A percentile compares a stretch with the other conserved stretches of the same genome.
These are phyloP conservation scores for Ambastaia sidthimunki DNA, from an alignment of 2,797 vertebrate genomes.

Conservation along the genomic window DNA sequence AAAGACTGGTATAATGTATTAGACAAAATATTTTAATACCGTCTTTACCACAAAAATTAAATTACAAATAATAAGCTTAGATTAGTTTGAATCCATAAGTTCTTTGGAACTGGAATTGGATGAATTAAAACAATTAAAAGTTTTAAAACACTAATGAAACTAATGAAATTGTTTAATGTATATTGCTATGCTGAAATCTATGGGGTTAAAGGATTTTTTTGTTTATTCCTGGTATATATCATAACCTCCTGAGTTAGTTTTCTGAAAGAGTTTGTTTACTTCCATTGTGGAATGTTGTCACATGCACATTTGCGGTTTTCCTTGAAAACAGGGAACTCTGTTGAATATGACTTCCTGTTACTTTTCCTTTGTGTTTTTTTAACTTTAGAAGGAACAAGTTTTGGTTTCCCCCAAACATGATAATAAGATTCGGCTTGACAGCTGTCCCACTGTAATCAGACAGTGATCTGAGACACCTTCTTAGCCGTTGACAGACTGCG, in stretches of 20 bases:
- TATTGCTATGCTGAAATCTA: too few species aligned
- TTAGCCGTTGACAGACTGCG: background rate
- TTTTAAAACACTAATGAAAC: too few species aligned
- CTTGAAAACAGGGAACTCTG: constrained; percentile 6
- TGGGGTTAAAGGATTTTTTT: too few species aligned
- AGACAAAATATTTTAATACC: too few species aligned
- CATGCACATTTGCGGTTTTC: background rate
- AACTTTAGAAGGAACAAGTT: background rate
- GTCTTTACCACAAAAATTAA: too few species aligned
- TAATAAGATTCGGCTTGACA: background rate
- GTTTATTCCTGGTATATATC: background rate
- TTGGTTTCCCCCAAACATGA: background rate
- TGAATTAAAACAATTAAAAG: too few species aligned
- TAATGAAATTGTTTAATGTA: too few species aligned
- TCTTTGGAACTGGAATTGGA: too few species aligned
- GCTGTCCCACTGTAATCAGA: background rate
- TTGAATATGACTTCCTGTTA: constrained; percentile 13
- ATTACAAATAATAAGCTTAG: too few species aligned
- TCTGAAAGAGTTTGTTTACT: background rate
- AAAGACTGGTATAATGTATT: too few species aligned
- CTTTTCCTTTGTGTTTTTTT: background rate
- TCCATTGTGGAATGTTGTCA: background rate
- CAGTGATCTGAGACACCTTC: background rate
- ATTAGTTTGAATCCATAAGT: too few species aligned
- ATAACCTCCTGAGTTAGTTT: background rate